Evolutionary conservation across 53 echinoderm and acorn worm genomes (phyloP), one percentile per base, ranked within the genome.

Genomic region (Pentamera pediparva): DNA sequence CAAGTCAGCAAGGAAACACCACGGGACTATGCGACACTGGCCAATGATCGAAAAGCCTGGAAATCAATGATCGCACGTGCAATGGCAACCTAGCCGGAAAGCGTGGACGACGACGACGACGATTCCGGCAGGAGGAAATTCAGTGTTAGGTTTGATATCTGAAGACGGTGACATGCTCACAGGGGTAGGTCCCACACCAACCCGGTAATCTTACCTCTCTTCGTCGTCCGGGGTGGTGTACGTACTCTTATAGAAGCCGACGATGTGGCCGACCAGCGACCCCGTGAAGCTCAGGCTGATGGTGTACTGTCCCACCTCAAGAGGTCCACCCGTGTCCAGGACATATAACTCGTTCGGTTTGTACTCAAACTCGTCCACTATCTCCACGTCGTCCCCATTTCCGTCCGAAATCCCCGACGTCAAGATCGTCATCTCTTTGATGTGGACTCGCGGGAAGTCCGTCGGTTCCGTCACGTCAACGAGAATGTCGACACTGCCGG

Each of bases 211-310:
- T 79, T 74, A 95, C 95, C 80, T 90, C 32, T 55, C 79, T 32
- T 79, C 61, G 5, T 83, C 87, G 3, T 74, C 72, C 7, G 71
- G 82, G 37, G 86, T 91, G 13, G 40, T 51, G 59, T 95, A 95
- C 9, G 82, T 82, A 60, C 95, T 95, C 76, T 90, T 87, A 78
- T 95, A 95, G 41, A 95, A 89, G 0, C 95, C 95, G 0, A 90
- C 87, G 20, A 87, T 90, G 34, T 65, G 39, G 10, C 79, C 82
- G n/a, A 86, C 49, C 12, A 89, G 75, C 5, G 82, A 65, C 12
- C 84, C 84, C 17, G 74, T 64, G 51, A 89, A 89, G 20, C 57
- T 65, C 11, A 86, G 22, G 25, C 37, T 28, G 25, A 69, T 41
- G 9, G 55, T 39, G 20, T 81, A 81, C 0, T 39, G 32, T 30